Evolutionary conservation across 2,113 vertebrate genomes (phyloP).

Genomic region (Scytalopus superciliaris): DNA sequence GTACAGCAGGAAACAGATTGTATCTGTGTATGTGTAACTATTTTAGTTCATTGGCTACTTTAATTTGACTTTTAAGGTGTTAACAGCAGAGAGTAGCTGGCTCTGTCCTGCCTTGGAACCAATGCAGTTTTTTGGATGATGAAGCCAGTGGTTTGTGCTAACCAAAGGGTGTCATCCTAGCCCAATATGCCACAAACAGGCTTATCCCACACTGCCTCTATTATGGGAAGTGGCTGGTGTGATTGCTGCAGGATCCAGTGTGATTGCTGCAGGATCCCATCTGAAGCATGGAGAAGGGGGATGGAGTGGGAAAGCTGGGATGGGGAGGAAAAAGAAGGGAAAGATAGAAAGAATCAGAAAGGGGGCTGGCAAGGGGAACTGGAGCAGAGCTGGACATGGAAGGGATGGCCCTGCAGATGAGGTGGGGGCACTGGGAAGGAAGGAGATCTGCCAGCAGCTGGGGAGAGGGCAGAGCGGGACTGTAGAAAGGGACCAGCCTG

Average conservation of each 20-base stretch:
- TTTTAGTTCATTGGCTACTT: background rate
- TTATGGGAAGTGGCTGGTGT: background rate
- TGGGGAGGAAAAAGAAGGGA: background rate
- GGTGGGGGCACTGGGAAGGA: background rate
- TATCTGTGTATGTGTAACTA: background rate
- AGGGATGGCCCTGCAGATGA: background rate
- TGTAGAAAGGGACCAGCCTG: background rate
- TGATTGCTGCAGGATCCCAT: background rate
- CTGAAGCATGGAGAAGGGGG: accelerated
- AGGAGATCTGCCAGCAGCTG: background rate
- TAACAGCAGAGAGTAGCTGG: background rate
- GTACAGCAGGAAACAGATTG: background rate
- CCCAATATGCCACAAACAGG: accelerated
- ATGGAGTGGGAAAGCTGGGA: background rate
- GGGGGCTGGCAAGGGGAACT: accelerated
- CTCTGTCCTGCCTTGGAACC: background rate
- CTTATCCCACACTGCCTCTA: background rate
- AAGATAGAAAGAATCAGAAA: background rate
- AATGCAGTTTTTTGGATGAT: accelerated
- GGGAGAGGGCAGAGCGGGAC: background rate
- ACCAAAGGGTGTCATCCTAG: background rate
- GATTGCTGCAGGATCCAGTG: background rate
- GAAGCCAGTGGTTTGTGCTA: accelerated
- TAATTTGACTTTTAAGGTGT: background rate
- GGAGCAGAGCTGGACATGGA: background rate